Percentiles rank a stretch among this genome's conserved stretches.
phyloP scores from a whole-genome alignment of 2,888 invertebrate genomes.

The Coelogynopora nodosa region DNA sequence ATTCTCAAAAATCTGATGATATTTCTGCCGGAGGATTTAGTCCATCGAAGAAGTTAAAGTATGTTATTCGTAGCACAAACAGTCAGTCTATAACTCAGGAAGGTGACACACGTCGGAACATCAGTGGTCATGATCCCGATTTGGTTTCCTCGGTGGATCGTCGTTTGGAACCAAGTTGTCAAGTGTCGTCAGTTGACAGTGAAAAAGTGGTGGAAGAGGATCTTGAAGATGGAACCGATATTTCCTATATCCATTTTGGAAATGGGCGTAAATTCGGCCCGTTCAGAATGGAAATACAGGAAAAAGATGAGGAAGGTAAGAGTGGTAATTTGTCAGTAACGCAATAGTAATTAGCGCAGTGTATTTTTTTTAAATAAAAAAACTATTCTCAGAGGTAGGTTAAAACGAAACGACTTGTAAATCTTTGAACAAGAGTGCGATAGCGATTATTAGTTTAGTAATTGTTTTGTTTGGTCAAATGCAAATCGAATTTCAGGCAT shows the following conservation, averaged over 20 bases:
- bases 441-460: no score
- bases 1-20: background rate
- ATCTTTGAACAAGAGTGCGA: no score
- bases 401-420: no score
- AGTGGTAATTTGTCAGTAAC: no score
- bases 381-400: no score
- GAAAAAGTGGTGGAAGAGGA: slow-evolving; percentile 44
- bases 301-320: slow-evolving; percentile 46
- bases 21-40: no score
- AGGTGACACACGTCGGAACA: no score
- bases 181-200: background rate
- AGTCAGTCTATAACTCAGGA: no score
- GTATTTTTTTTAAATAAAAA: no score
- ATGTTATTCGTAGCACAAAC: no score
- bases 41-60: no score
- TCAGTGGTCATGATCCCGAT: background rate
- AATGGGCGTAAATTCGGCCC: slow-evolving; percentile 55
- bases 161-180: background rate
- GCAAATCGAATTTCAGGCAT: slow-evolving; percentile 67
- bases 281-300: slow-evolving; percentile 53
- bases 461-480: background rate
- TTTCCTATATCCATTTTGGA: slow-evolving; percentile 54
- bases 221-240: slow-evolving; percentile 52
- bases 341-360: no score
- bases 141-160: background rate